Conservation (phyloP, 2,888 invertebrate species). For the Agrilus biguttatus region DNA sequence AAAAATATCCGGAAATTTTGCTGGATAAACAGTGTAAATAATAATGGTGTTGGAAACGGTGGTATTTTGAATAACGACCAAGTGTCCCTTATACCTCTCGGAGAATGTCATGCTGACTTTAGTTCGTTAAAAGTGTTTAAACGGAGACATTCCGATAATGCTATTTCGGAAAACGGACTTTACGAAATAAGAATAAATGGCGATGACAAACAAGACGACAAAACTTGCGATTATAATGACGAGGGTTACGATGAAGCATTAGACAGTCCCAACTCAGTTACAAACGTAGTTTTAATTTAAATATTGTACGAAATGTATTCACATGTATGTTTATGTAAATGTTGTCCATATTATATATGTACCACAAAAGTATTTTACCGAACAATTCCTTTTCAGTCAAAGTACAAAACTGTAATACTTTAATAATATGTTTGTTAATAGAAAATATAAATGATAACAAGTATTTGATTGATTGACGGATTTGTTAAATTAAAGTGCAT, state of each 20-base stretch:
- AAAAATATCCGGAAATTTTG: slow-evolving; percentile 22
- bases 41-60: slow-evolving; percentile 11
- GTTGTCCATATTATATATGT: no score
- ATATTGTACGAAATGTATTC: background rate
- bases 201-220: slow-evolving; percentile 31
- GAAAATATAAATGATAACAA: no score
- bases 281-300: slow-evolving; percentile 27
- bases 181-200: slow-evolving; percentile 32
- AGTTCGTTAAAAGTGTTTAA: slow-evolving; percentile 32
- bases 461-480: no score
- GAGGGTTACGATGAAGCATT: slow-evolving; percentile 79
- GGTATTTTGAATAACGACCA: slow-evolving; percentile 23
- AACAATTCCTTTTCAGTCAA: no score
- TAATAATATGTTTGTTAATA: no score
- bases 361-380: no score
- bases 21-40: slow-evolving; percentile 13
- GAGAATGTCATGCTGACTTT: slow-evolving; percentile 27
- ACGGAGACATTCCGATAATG: slow-evolving; percentile 16
- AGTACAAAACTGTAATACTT: no score
- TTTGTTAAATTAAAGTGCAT: no score
- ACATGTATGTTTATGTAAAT: background rate
- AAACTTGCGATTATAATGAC: slow-evolving; percentile 72
- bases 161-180: slow-evolving; percentile 31
- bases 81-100: slow-evolving; percentile 30
- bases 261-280: slow-evolving; percentile 32